phyloP scores from a whole-genome alignment of 1,140 invertebrate species.

The Ruditapes philippinarum region DNA sequence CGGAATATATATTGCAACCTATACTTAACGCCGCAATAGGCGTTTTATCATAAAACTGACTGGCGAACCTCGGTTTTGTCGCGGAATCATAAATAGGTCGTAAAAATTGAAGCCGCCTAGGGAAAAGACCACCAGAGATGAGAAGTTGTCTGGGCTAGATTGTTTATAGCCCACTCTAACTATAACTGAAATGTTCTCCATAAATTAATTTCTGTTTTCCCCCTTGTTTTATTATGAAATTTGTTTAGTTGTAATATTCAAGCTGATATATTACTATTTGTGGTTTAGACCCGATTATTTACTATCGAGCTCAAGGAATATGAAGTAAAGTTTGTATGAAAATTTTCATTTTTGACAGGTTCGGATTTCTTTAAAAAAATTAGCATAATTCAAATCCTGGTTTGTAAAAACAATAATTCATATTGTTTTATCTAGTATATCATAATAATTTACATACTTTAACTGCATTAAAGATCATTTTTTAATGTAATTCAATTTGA shows the following conservation, averaged over 20 bases:
- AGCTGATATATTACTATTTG: background rate
- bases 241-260: background rate
- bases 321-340: no score
- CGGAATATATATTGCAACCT: conserved; percentile 33
- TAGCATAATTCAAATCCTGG: no score
- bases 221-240: conserved; percentile 6
- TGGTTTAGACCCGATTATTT: background rate
- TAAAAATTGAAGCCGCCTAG: conserved; percentile 57
- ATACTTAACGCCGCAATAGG: conserved; percentile 41
- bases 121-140: conserved; percentile 56
- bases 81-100: conserved; percentile 51
- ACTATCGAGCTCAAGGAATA: background rate
- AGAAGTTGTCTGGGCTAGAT: conserved; percentile 4
- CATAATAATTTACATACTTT: no score
- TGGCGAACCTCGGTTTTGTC: conserved; percentile 37
- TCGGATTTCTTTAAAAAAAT: no score
- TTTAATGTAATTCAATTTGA: no score
- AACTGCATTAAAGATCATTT: no score
- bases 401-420: no score
- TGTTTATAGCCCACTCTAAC: conserved; percentile 23
- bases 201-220: conserved; percentile 3
- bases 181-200: background rate
- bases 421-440: no score
- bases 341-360: no score
- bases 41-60: conserved; percentile 16